Evolutionary conservation across 2,888 invertebrate genomes (phyloP).

Genomic region (Sminthurinus aureus): DNA sequence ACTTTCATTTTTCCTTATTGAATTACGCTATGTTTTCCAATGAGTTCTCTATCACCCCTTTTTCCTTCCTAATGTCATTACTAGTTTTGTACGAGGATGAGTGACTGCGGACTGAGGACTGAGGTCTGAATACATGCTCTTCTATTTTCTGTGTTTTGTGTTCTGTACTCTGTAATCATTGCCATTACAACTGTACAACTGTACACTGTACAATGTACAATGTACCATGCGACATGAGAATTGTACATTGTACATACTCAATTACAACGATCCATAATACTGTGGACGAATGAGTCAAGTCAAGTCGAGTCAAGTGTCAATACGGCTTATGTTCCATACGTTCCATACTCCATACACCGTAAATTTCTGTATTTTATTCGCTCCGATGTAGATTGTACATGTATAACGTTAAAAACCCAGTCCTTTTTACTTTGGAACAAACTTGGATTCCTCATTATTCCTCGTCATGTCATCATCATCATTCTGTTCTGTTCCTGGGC

Average conservation of each 20-base stretch:
- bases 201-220: too few species aligned
- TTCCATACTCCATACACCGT: too few species aligned
- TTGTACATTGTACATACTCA: too few species aligned
- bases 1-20: constrained; percentile 22
- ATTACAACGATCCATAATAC: too few species aligned
- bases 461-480: neutral
- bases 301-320: constrained; percentile 1
- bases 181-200: too few species aligned
- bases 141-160: too few species aligned
- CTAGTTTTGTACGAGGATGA: neutral
- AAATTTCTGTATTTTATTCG: too few species aligned
- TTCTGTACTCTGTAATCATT: too few species aligned
- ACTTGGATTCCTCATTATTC: constrained; percentile 4
- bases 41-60: constrained; percentile 24
- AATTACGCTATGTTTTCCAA: constrained; percentile 16
- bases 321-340: neutral
- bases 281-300: neutral
- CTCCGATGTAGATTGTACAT: neutral
- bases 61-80: constrained; percentile 26
- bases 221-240: too few species aligned
- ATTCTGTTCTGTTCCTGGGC: neutral
- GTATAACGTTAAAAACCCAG: neutral
- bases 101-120: neutral
- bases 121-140: too few species aligned
- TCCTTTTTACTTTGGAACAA: neutral